phyloP scores from a whole-genome alignment of 2,113 vertebrate genomes.

The Pygoscelis antarcticus region DNA sequence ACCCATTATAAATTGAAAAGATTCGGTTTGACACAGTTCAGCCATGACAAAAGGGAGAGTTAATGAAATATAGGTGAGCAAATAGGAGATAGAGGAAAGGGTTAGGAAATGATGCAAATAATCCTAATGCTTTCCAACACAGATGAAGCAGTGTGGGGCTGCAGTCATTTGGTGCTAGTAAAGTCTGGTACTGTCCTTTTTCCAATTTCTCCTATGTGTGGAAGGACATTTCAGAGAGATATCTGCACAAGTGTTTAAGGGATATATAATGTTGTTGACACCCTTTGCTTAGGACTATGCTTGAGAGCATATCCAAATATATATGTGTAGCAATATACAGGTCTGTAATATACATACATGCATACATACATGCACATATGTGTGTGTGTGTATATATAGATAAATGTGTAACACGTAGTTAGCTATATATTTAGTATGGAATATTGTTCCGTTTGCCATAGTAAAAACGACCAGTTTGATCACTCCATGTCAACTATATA shows the following conservation, averaged over 20 bases:
- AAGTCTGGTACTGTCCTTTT: background rate
- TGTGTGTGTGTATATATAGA: accelerated
- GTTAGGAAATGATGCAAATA: background rate
- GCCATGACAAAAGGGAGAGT: background rate
- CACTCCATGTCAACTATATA: background rate
- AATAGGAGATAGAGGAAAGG: background rate
- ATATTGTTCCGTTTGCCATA: background rate
- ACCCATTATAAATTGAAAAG: background rate
- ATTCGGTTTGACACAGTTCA: background rate
- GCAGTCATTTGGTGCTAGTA: background rate
- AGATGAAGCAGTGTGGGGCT: background rate
- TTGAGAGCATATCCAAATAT: background rate
- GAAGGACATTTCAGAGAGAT: background rate
- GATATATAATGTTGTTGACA: background rate
- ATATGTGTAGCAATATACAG: background rate
- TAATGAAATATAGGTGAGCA: background rate
- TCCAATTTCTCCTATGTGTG: background rate
- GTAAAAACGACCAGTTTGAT: background rate
- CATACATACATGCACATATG: background rate
- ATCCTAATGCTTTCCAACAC: background rate
- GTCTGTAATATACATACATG: background rate
- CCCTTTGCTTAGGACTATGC: background rate
- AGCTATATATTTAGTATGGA: background rate
- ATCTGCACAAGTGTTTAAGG: background rate
- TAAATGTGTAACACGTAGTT: background rate